Evolutionary conservation across 1,140 invertebrate genomes (phyloP).

Genomic region (Camponotus vicinus): DNA sequence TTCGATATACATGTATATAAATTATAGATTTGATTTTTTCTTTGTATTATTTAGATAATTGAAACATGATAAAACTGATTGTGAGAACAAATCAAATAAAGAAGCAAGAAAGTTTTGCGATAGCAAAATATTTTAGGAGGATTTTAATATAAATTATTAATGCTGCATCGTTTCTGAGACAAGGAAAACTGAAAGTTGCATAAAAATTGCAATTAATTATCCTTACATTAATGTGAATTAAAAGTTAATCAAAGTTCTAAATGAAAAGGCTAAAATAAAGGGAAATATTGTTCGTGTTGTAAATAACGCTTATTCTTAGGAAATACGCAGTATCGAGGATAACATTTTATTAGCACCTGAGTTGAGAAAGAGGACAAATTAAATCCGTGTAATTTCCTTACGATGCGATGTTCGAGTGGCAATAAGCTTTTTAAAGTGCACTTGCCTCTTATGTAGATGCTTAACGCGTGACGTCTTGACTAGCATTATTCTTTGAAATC

Average conservation of each 20-base stretch:
- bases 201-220: background rate
- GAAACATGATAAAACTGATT: background rate
- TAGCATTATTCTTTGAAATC: background rate
- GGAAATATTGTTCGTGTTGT: background rate
- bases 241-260: background rate
- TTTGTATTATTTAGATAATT: background rate
- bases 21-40: background rate
- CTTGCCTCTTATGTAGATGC: background rate
- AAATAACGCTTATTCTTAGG: background rate
- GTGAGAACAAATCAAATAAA: background rate
- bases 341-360: no score
- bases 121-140: background rate
- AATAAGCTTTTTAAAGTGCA: slow-evolving; percentile 6
- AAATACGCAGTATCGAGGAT: background rate
- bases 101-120: background rate
- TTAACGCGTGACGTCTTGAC: background rate
- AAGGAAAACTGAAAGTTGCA: background rate
- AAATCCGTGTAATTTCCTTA: background rate
- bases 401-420: background rate
- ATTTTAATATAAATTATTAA: background rate
- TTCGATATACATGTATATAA: no score
- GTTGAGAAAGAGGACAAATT: background rate
- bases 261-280: no score
- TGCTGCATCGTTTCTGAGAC: background rate
- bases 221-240: background rate